Evolutionary conservation across 35 echinoderm and acorn worm genomes (phyloP), one percentile per base, ranked within the genome.

Genomic region (Holothuria glaberrima): DNA sequence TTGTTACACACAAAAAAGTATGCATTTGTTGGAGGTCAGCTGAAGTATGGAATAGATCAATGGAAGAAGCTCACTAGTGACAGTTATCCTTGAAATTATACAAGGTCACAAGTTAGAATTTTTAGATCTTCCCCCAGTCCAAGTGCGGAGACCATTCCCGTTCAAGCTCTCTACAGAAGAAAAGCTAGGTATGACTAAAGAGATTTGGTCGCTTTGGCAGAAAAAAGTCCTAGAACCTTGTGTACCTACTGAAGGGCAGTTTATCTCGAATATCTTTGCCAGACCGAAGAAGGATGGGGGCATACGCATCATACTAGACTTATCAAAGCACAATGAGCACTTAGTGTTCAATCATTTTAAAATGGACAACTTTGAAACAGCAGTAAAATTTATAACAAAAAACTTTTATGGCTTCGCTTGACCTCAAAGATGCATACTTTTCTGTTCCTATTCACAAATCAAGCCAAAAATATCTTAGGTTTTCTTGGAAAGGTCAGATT

Each of bases 221-320:
- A n/a, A 94, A 41, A 88, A 64, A 83, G 58, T 94, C 28, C 85
- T 91, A 90, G 88, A 94, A 87, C 61, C 7, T 14, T 20, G 13
- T 65, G 20, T 20, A 7, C 6, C 12, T 65, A 65, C 6, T 33
- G 71, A 75, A 75, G 71, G 71, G 71, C 62, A 41, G 25, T 75
- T 28, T 89, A 63, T 95, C 30, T 92, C 90, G 20, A 83, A 88
- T 54, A 80, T 95, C 16, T 95, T 95, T 64, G 88, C 90, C 46
- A 65, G 85, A 38, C 0, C n/a, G 18, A 92, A 92, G 48, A 88
- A 92, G 52, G 94, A 92, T 89, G 90, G 90, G 10, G 84, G 85
- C 21, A 72, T 59, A 9, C 27, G 90, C 38, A 91, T 95, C 84
- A 92, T 95, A 34, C 86, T 91, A 3, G 86, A 92, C 79, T 88